Conservation (phyloP, 1,140 invertebrate genomes). For the Melipona quadrifasciata region DNA sequence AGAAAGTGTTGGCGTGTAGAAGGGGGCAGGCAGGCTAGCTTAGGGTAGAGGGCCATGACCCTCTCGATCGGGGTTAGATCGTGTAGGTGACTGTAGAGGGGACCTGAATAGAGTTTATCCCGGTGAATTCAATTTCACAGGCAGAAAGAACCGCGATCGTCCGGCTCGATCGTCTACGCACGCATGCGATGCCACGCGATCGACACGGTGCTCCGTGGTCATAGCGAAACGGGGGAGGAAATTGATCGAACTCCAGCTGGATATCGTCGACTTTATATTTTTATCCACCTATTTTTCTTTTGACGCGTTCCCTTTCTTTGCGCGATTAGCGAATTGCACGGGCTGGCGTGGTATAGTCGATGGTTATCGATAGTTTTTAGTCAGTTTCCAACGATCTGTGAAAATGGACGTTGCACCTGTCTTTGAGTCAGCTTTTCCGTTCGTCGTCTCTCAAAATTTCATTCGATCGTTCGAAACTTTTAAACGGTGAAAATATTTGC, state of each 20-base stretch:
- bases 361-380: no score
- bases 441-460: no score
- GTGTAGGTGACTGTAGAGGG: constrained; percentile 1
- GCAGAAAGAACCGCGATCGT: constrained; percentile 60
- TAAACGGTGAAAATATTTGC: no score
- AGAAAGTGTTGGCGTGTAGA: background rate
- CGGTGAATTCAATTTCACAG: constrained; percentile 62
- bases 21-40: no score
- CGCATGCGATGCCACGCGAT: constrained; percentile 11
- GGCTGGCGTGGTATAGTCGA: no score
- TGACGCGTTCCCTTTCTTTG: no score
- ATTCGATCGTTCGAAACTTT: no score
- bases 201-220: background rate
- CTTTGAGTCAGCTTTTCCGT: no score
- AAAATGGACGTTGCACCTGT: no score
- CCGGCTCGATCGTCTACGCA: constrained; percentile 54
- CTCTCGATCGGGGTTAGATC: constrained; percentile 24
- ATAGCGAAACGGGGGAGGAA: constrained; percentile 38
- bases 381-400: no score
- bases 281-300: background rate
- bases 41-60: constrained; percentile 2
- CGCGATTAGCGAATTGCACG: no score
- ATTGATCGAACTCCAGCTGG: background rate
- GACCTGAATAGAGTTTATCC: constrained; percentile 55
- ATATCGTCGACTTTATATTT: background rate